phyloP scores from a whole-genome alignment of 2,797 vertebrate species.

The Spatula clypeata region DNA sequence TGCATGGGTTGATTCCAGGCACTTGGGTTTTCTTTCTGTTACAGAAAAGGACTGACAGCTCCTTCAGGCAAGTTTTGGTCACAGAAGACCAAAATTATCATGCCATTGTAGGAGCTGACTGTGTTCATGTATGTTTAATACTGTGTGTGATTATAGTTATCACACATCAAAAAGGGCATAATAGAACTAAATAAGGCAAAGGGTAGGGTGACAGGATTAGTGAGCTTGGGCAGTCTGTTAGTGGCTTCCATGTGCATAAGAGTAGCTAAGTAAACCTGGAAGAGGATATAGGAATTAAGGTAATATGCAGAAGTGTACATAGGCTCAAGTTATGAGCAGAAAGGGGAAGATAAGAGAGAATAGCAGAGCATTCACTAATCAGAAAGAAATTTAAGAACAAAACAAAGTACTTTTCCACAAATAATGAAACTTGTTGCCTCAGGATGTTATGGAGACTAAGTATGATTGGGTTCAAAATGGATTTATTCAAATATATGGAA shows the following conservation, averaged over 20 bases:
- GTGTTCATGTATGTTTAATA: not conserved
- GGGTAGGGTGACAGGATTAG: not conserved
- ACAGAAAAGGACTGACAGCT: not conserved
- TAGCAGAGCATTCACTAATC: not conserved
- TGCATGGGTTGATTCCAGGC: fast-evolving
- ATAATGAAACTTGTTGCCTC: not conserved
- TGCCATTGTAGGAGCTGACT: not conserved
- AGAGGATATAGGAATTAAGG: not conserved
- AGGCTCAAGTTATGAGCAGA: not conserved
- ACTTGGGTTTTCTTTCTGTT: not conserved
- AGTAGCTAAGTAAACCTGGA: not conserved
- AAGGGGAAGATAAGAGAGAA: not conserved
- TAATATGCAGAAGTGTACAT: not conserved
- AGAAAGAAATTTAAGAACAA: slow-evolving; percentile 22
- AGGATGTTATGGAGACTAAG: not conserved
- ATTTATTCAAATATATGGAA: slow-evolving; percentile 17
- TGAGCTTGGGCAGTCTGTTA: not conserved
- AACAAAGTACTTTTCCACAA: slow-evolving; percentile 22
- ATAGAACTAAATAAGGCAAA: not conserved
- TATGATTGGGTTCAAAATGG: slow-evolving; percentile 15
- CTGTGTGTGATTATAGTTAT: not conserved
- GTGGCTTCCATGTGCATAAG: not conserved
- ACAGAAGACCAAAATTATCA: not conserved
- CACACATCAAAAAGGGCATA: not conserved
- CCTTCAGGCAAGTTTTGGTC: not conserved